phyloP scores from a whole-genome alignment of 2,113 vertebrate species.

The Scomber colias region DNA sequence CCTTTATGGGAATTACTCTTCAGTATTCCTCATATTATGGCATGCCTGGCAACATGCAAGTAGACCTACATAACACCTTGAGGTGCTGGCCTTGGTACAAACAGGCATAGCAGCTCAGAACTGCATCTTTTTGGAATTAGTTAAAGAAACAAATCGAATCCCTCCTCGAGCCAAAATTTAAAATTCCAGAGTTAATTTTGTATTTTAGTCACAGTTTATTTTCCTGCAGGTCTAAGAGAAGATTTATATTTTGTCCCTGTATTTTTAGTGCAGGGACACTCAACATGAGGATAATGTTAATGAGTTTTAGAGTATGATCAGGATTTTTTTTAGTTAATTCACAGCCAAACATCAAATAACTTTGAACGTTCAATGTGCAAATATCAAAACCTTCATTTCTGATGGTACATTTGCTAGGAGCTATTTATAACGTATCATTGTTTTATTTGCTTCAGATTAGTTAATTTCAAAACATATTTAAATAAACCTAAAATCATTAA shows the following conservation, averaged over 20 bases:
- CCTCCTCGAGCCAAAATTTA: constrained; percentile 31
- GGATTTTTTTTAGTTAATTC: background rate
- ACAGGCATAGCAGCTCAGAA: constrained; percentile 27
- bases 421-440: background rate
- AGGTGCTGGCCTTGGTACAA: constrained; percentile 34
- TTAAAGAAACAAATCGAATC: constrained; percentile 39
- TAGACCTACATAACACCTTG: background rate
- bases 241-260: constrained; percentile 19
- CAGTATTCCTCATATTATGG: constrained; percentile 19
- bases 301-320: constrained; percentile 12
- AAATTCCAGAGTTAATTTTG: constrained; percentile 37
- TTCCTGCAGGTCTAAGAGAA: background rate
- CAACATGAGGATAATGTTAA: constrained; percentile 20
- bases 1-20: constrained; percentile 24
- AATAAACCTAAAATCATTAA: constrained; percentile 8
- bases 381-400: background rate
- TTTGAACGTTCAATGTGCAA: constrained; percentile 9
- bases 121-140: constrained; percentile 27
- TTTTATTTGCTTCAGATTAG: background rate
- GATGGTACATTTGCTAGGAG: background rate
- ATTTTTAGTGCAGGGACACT: constrained; percentile 29
- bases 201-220: constrained; percentile 42
- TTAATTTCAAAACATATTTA: constrained; percentile 7
- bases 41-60: background rate
- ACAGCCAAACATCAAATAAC: background rate